These are phyloP conservation scores for Neuroterus valhalla DNA, from an alignment of 1,140 invertebrate species.

Conservation along the genomic window DNA sequence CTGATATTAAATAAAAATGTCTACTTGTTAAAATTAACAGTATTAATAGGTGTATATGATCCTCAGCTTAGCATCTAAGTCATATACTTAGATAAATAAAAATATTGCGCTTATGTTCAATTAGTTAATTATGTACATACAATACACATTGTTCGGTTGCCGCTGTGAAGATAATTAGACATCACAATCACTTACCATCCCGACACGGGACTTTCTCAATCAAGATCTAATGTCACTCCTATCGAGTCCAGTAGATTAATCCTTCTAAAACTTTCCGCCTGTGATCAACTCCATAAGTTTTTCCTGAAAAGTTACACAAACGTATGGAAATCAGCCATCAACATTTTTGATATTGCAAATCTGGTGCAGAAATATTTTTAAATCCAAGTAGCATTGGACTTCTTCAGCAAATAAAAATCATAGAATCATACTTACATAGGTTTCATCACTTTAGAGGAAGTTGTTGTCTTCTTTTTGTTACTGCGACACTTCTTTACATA, in stretches of 20 bases:
- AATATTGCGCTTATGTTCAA: slow-evolving; percentile 70
- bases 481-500: slow-evolving; percentile 93
- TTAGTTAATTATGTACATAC: slow-evolving; percentile 73
- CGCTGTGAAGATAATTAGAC: slow-evolving; percentile 52
- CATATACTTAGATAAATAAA: slow-evolving; percentile 70
- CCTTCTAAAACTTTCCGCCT: slow-evolving; percentile 56
- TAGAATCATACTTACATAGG: slow-evolving; percentile 55
- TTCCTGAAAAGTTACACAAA: slow-evolving; percentile 62
- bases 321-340: slow-evolving; percentile 15
- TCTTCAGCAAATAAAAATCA: neutral
- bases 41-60: slow-evolving; percentile 42
- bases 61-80: slow-evolving; percentile 51
- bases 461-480: slow-evolving; percentile 77
- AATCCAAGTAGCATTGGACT: neutral
- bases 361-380: no score
- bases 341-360: slow-evolving; percentile 2
- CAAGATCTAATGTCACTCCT: slow-evolving; percentile 62
- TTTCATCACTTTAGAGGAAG: slow-evolving; percentile 42
- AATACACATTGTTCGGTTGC: slow-evolving; percentile 70
- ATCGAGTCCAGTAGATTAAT: slow-evolving; percentile 57
- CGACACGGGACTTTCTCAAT: slow-evolving; percentile 57
- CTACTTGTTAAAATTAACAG: slow-evolving; percentile 51
- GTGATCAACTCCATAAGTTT: slow-evolving; percentile 73
- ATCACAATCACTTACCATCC: slow-evolving; percentile 64
- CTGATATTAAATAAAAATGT: slow-evolving; percentile 23